These are phyloP conservation scores for Synanthedon andrenaeformis DNA, from an alignment of 2,888 invertebrate genomes.

Conservation along the genomic window DNA sequence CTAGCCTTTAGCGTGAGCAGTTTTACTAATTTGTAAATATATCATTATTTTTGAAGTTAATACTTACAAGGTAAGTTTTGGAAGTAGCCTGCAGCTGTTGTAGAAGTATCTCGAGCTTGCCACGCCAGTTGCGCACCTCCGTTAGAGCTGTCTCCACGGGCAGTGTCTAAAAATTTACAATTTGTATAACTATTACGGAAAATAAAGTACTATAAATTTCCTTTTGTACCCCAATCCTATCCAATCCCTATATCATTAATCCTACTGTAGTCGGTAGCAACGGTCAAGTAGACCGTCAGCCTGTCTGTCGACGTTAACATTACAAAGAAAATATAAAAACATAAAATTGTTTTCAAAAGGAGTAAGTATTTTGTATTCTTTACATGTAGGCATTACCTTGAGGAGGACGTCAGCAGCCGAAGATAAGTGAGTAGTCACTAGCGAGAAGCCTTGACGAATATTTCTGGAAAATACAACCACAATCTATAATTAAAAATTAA, in stretches of 20 bases:
- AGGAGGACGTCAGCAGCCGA: conserved; percentile 73
- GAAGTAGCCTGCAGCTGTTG: conserved; percentile 64
- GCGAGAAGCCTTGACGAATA: conserved; percentile 58
- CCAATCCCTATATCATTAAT: too few species aligned
- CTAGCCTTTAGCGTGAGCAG: too few species aligned
- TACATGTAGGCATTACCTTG: conserved; percentile 62
- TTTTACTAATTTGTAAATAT: too few species aligned
- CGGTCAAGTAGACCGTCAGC: too few species aligned
- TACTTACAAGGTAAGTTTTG: conserved; percentile 64
- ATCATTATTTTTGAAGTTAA: too few species aligned
- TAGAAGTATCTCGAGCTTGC: conserved; percentile 50
- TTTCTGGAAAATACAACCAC: conserved; percentile 35
- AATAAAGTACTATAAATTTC: not conserved
- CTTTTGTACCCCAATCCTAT: too few species aligned
- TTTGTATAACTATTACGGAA: not conserved
- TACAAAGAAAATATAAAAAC: too few species aligned
- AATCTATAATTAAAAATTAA: not conserved
- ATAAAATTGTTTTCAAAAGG: too few species aligned
- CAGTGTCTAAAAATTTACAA: conserved; percentile 47
- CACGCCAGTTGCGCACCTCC: conserved; percentile 61
- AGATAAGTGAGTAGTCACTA: conserved; percentile 70
- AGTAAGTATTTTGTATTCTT: too few species aligned
- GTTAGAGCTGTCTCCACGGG: conserved; percentile 73
- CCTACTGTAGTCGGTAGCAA: too few species aligned
- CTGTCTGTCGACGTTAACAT: too few species aligned